Percentiles rank a stretch among this genome's conserved stretches.
These are phyloP conservation scores for Agraylea sexmaculata DNA, from an alignment of 1,140 invertebrate genomes.

Conservation along the genomic window DNA sequence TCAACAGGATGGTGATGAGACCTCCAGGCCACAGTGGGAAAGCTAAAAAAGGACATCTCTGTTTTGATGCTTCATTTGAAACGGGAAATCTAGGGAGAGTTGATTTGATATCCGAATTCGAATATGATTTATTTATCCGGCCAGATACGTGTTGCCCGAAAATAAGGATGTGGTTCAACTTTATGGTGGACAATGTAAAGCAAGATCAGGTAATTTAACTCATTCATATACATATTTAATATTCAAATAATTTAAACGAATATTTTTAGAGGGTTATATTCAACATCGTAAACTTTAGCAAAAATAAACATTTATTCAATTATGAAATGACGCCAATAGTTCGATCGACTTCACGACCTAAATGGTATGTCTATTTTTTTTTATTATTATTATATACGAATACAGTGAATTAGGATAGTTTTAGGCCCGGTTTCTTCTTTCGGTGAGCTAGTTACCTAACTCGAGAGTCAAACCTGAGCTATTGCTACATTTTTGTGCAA, in stretches of 20 bases:
- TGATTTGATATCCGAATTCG: slow-evolving; percentile 85
- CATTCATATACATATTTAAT: background rate
- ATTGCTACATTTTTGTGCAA: too few relatives aligned
- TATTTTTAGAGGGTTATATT: slow-evolving; percentile 81
- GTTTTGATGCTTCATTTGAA: slow-evolving; percentile 96
- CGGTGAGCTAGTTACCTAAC: too few relatives aligned
- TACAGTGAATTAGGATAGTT: too few relatives aligned
- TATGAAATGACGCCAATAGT: slow-evolving; percentile 89
- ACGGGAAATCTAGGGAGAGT: slow-evolving; percentile 93
- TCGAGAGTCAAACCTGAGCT: too few relatives aligned
- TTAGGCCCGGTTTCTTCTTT: too few relatives aligned
- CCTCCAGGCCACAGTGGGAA: slow-evolving; percentile 91
- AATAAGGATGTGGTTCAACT: slow-evolving; percentile 94
- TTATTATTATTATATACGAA: too few relatives aligned
- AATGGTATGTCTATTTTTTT: slow-evolving; percentile 60
- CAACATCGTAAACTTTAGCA: slow-evolving; percentile 95
- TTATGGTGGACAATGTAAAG: slow-evolving; percentile 93
- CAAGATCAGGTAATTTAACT: slow-evolving; percentile 63
- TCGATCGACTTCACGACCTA: slow-evolving; percentile 77
- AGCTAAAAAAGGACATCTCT: slow-evolving; percentile 86
- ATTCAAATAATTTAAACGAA: background rate
- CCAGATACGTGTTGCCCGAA: slow-evolving; percentile 93
- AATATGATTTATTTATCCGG: slow-evolving; percentile 93
- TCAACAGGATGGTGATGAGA: slow-evolving; percentile 82
- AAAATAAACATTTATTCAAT: slow-evolving; percentile 78